Evolutionary conservation across 2,888 invertebrate genomes (phyloP).

Genomic region (Phlogophora meticulosa): DNA sequence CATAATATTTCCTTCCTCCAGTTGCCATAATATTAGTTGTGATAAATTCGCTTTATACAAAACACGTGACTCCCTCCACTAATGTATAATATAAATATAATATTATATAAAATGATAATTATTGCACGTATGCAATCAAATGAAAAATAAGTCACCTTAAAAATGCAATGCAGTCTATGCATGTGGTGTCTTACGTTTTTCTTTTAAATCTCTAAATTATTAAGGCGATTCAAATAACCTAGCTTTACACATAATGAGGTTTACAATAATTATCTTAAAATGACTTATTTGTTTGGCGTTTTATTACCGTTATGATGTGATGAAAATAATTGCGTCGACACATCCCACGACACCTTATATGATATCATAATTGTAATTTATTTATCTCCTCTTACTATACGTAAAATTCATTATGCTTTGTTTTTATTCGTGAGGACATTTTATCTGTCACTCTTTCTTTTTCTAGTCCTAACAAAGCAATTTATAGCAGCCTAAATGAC

Average conservation of each 20-base stretch:
- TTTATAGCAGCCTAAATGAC: constrained; percentile 83
- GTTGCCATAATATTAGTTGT: constrained; percentile 67
- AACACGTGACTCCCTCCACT: constrained; percentile 56
- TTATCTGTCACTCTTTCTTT: constrained; percentile 76
- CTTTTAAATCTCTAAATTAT: constrained; percentile 77
- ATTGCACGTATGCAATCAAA: constrained; percentile 78
- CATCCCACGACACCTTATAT: constrained; percentile 38
- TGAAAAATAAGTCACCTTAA: constrained; percentile 81
- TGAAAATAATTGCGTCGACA: constrained; percentile 61
- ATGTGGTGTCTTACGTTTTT: constrained; percentile 81
- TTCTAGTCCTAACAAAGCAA: constrained; percentile 83
- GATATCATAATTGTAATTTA: constrained; percentile 61
- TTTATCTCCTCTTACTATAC: constrained; percentile 65
- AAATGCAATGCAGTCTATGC: constrained; percentile 89
- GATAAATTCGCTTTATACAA: constrained; percentile 72
- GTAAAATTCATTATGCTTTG: constrained; percentile 86
- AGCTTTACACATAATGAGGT: constrained; percentile 86
- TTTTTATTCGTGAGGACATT: constrained; percentile 78
- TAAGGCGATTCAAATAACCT: constrained; percentile 87
- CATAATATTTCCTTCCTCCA: constrained; percentile 36
- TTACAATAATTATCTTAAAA: constrained; percentile 78
- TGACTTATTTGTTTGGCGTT: constrained; percentile 88
- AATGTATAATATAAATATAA: constrained; percentile 66
- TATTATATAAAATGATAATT: constrained; percentile 72
- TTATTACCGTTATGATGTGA: constrained; percentile 76